Evolutionary conservation across 1,140 invertebrate species (phyloP), one percentile per base, ranked within the genome.

Genomic region (Plectrocnemia conspersa): DNA sequence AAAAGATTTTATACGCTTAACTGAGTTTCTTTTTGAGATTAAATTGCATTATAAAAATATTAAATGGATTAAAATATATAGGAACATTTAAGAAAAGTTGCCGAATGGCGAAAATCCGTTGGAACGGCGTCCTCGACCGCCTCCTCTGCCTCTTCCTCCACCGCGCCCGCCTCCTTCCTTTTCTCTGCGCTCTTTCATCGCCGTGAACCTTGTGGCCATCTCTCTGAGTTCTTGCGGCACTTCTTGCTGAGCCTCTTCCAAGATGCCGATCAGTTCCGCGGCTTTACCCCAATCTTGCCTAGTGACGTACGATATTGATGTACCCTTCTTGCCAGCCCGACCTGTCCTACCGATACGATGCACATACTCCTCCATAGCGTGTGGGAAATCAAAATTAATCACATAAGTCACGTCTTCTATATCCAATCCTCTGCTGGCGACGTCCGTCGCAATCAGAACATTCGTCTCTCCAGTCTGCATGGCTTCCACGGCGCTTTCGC

Each of bases 391-490:
- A 64, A 83, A 89, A 69, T 97, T 97, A 11, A 71, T 58, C 22
- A 79, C 86, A 76, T 82, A 91, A 76, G 91, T 93, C 2, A 97
- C 80, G 66, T 95, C 90, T 68, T 88, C 85, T 29, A 97, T 93
- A 69, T 97, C 93, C 38, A 97, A 81, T 22, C 93, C 93, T 61
- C 93, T 77, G 22, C 90, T 91, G 0, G 91, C 93, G 13, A 97
- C 87, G 79, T 97, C 93, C n/a, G 93, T 96, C 2, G 93, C 93
- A 16, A 96, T 80, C n/a, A 97, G 75, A 59, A 96, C 89, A 24
- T 77, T 77, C 0, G 88, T 85, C 4, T 70, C 66, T 0, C 91
- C 90, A 53, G 74, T 76, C 64, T 85, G 85, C 52, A 97, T 83
- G 61, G 93, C 90, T 24, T 82, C 79, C 6, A 96, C 72, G 6